Evolutionary conservation across 1,140 invertebrate genomes (phyloP), one percentile per base, ranked within the genome.

Genomic region (Papilio xuthus): DNA sequence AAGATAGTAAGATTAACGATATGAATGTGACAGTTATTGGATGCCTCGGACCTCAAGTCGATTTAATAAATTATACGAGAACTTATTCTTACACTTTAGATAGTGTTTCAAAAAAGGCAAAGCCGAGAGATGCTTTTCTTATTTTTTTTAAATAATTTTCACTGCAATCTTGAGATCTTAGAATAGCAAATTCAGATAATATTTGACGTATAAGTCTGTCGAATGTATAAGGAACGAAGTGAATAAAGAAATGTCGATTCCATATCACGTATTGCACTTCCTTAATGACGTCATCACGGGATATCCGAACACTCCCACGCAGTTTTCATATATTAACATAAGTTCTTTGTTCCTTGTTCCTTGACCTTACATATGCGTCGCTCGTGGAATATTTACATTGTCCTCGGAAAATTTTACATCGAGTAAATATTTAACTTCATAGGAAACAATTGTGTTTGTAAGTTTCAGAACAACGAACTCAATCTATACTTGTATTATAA

Each of bases 301-400:
- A 73, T 42, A 47, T 73, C 71, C 42, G 42, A 73, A 47, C 71
- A 73, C 42, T 20, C 41, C 4, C 20, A 44, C 41, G 41, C 20
- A 23, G 41, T 71, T 41, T 71, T 71, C 69, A 71, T 37, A 9
- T 6, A 41, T 71, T 44, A 42, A 0, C 41, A 4, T 72, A 60
- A 67, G 60, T 26, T 26, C 20, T 60, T 60, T 60, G 56, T 67
- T 67, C 71, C 20, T 73, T 73, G 37, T 73, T 73, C 71, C n/a
- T 73, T 73, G 37, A 26, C 71, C 71, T 73, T 73, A 71, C 7
- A 18, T 69, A 70, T 8, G 41, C 28, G 26, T n/a, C 56, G 26
- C 60, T 10, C 60, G 13, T 13, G 15, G 60, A 67, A 67, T 67
- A 67, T 67, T 67, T 67, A 67, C 60, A 28, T 32, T 67, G 60